Evolutionary conservation across 1,140 invertebrate genomes (phyloP).

Genomic region (Cydia fagiglandana): DNA sequence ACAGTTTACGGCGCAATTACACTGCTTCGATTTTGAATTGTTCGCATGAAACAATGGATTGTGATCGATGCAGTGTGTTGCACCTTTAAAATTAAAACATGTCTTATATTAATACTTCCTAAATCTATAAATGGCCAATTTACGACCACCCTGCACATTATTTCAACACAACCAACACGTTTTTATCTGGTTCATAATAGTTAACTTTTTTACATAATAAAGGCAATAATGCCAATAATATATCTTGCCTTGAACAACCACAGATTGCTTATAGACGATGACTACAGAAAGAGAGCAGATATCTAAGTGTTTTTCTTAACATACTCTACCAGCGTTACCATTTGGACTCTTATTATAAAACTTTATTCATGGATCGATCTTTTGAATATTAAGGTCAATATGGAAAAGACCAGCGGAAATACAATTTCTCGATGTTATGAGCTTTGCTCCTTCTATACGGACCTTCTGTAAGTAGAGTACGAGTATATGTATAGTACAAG

Average conservation of each 20-base stretch:
- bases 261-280: background rate
- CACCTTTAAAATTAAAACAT: background rate
- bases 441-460: no score
- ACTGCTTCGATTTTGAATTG: background rate
- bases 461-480: no score
- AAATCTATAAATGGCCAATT: conserved; percentile 2
- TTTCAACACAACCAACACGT: conserved; percentile 9
- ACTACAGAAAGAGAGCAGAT: background rate
- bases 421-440: no score
- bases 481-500: no score
- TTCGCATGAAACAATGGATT: no score
- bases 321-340: background rate
- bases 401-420: no score
- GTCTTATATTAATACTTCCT: background rate
- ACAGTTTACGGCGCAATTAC: background rate
- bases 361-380: no score
- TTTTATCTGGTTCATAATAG: background rate
- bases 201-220: background rate
- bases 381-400: no score
- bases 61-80: no score
- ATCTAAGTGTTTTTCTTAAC: background rate
- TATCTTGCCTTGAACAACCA: background rate
- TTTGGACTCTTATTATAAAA: no score
- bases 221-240: background rate
- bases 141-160: conserved; percentile 4